Base-by-base conservation (phyloP, 2,113 vertebrate species). In the Ammodytes dubius region DNA sequence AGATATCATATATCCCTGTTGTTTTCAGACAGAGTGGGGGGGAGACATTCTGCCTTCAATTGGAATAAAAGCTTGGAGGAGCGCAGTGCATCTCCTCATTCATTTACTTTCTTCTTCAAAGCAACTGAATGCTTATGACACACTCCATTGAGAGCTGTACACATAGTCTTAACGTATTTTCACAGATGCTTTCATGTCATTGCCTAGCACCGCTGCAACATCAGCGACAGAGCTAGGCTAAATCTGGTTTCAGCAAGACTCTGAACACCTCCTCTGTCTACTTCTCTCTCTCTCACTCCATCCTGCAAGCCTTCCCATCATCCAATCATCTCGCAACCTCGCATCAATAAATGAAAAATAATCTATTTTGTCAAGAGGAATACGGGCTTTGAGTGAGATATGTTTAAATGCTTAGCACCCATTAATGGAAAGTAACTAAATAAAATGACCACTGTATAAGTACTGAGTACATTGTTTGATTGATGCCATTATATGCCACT, bases 51-150 rank as follows among this genome's bases (percentile, higher is more conserved):
- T 49, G 50, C 14, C 17, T 53, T 12, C 6, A 5, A 63, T 39
- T 76, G 39, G 19, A 82, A 70, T 68, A 19, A 85, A 85, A 75
- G 72, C 70, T 84, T 87, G 79, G 63, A 73, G 40, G 81, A 64
- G 61, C 5, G 6, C 10, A 1, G 9, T 35, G 70, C 68, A 35
- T 82, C 75, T 84, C 58, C 59, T 49, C 58, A 85, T 82, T 87
- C 66, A 80, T 89, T 82, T 70, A 37, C 61, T 88, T 66, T 83
- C 70, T 77, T 85, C 87, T 88, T 90, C 81, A 89, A 85, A 91
- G 87, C 47, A 63, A 14, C 68, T 57, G 19, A 76, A 70, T 80
- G 66, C 59, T 74, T 46, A 73, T 76, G 69, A 82, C 79, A 69
- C 47, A 27, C 43, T 85, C 13, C 81, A 63, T 46, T 70, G 77